phyloP scores from a whole-genome alignment of 64 coral and sea anemone species.

The Pocillopora damicornis region DNA sequence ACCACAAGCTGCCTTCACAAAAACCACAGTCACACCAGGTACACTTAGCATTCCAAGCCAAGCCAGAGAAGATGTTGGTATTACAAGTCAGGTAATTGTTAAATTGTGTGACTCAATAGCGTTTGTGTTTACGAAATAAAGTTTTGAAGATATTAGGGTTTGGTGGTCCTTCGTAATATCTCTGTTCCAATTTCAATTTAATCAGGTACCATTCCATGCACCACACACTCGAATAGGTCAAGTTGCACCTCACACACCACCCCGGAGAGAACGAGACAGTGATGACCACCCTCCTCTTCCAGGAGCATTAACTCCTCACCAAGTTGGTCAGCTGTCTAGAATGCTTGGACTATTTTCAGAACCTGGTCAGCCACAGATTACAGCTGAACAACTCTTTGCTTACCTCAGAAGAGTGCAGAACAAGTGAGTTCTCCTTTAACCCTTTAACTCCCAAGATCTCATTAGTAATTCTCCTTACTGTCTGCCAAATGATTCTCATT shows the following conservation, averaged over 20 bases:
- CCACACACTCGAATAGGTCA: slow-evolving; percentile 4
- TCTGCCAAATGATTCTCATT: no score
- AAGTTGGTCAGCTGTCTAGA: slow-evolving; percentile 21
- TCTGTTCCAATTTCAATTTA: background rate
- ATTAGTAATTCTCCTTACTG: no score
- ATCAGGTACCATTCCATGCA: slow-evolving; percentile 11
- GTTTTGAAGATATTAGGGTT: no score
- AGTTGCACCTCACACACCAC: slow-evolving; percentile 42
- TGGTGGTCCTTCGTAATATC: background rate
- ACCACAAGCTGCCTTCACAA: slow-evolving; percentile 35
- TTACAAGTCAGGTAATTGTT: background rate
- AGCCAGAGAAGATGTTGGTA: slow-evolving; percentile 8
- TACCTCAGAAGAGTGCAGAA: slow-evolving; percentile 35
- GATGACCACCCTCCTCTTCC: slow-evolving; percentile 19
- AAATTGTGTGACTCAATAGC: background rate
- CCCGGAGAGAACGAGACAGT: slow-evolving; percentile 39
- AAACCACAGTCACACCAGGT: slow-evolving; percentile 12
- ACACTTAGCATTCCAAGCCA: slow-evolving; percentile 12
- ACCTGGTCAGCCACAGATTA: slow-evolving; percentile 35
- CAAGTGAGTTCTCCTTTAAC: background rate
- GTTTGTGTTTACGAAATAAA: background rate
- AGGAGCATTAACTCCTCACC: slow-evolving; percentile 37
- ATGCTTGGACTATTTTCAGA: slow-evolving; percentile 38
- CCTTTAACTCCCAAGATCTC: no score
- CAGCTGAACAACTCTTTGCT: slow-evolving; percentile 33